Evolutionary conservation across 2,888 invertebrate species (phyloP).

Genomic region (Drosophila planitibia): DNA sequence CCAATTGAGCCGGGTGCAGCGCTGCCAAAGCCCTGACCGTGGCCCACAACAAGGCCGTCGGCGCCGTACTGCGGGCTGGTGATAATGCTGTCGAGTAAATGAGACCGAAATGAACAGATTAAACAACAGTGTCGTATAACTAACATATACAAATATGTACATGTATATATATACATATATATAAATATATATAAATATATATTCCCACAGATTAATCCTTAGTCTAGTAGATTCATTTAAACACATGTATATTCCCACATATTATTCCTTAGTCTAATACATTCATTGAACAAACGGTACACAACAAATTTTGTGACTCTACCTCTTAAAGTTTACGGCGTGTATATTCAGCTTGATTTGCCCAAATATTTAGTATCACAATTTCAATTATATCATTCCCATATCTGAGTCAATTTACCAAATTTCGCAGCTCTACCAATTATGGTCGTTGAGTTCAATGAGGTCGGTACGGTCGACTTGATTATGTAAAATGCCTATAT

Average conservation of each 20-base stretch:
- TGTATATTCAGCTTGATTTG: neutral
- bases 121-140: neutral
- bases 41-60: slow-evolving; percentile 84
- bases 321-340: neutral
- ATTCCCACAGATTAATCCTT: slow-evolving; percentile 2
- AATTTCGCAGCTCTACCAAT: slow-evolving; percentile 4
- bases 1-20: slow-evolving; percentile 77
- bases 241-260: slow-evolving; percentile 11
- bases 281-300: neutral
- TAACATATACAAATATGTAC: neutral
- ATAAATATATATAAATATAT: neutral
- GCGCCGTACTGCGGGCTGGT: slow-evolving; percentile 88
- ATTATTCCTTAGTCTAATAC: neutral
- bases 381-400: neutral
- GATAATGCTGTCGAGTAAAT: slow-evolving; percentile 71
- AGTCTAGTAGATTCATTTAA: neutral
- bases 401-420: neutral
- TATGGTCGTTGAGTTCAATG: slow-evolving; percentile 12
- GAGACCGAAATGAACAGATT: slow-evolving; percentile 1
- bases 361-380: neutral
- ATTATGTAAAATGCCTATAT: neutral
- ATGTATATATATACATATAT: neutral
- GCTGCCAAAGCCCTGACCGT: slow-evolving; percentile 87
- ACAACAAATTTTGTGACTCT: neutral
- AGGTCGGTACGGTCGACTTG: neutral